Evolutionary conservation across 1,140 invertebrate species (phyloP), one percentile per base, ranked within the genome.

Genomic region (Drosophila albomicans): DNA sequence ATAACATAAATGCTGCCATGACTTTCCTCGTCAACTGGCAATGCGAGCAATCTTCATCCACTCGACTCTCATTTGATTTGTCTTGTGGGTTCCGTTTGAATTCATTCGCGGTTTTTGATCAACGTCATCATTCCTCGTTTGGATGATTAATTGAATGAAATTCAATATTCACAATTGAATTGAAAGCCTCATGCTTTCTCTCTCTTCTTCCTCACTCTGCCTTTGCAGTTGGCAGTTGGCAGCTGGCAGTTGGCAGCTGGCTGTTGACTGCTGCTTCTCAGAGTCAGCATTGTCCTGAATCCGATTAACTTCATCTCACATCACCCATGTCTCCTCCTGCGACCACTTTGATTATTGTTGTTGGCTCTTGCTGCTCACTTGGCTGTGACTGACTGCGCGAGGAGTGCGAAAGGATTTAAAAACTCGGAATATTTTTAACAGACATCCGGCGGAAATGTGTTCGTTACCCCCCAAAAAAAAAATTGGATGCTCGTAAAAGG

Each of bases 161-260:
- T 79, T 82, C 75, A 81, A 82, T 82, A 82, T 81, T 72, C 75
- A 75, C 81, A 79, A 81, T 79, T 81, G 81, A 78, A 78, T 82
- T 81, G 61, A 38, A 65, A 65, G 66, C 61, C 71, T 49, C 43
- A 38, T 46, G 49, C 48, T 51, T n/a, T 15, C 20, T 32, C 48
- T 13, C n/a, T 13, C 11, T n/a, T 13, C n/a, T 13, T 1, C 41
- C 1, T 43, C 41, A 11, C 11, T 11, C 38, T 41, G 6, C 6
- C 38, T 2, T 10, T 10, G 7, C 35, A 38, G 8, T 7, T 41
- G 38, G n/a, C 51, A 30, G 28, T 13, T 52, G 51, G 28, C 6
- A 13, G 16, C 8, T 56, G 30, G 3, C 52, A 38, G 5, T 7
- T 16, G 46, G 11, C 46, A 16, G 46, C 46, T 48, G 46, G 41